Base-by-base conservation (phyloP, 1,140 invertebrate genomes). In the Pseudobourletiella spinata region DNA sequence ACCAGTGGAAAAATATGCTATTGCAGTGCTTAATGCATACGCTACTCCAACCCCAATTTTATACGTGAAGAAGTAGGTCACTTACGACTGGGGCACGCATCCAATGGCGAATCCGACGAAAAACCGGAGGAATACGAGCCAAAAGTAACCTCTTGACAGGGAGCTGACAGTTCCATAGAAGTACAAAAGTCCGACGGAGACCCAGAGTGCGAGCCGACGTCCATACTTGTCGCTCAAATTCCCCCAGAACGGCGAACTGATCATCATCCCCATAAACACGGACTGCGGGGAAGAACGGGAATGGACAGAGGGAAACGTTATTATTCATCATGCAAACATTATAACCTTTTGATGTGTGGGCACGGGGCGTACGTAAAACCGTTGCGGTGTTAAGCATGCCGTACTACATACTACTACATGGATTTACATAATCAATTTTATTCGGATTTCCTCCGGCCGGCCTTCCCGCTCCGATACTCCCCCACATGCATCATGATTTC, bases 251-350 rank as follows among this genome's bases (percentile, higher is more conserved):
- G 90, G 89, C 15, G 91, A 92, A 73, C 91, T 94, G 20, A 95
- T 74, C 91, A 98, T 95, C 94, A 97, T 98, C 57, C 94, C 93
- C 73, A 89, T 76, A 77, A 95, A 95, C 2, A 96, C 92, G 63
- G 92, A 81, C 89, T 92, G 73, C 81, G 73, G n/a, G n/a, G n/a
- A n/a, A n/a, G n/a, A n/a, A 67, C 65, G 67, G 62, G 35, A 35
- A n/a, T n/a, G n/a, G n/a, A n/a, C n/a, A n/a, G n/a, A n/a, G n/a
- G n/a, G n/a, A n/a, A n/a, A n/a, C n/a, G n/a, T n/a, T n/a, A n/a
- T n/a, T n/a, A n/a, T n/a, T n/a, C n/a, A n/a, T n/a, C 22, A 42
- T 30, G 64, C 16, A 54, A 65, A 39, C 48, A 30, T 44, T 55
- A 30, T 52, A 63, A 46, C 74, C 71, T 59, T 22, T 50, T 50